These are phyloP conservation scores for Karalla daura DNA, from an alignment of 2,797 vertebrate genomes.

Conservation along the genomic window DNA sequence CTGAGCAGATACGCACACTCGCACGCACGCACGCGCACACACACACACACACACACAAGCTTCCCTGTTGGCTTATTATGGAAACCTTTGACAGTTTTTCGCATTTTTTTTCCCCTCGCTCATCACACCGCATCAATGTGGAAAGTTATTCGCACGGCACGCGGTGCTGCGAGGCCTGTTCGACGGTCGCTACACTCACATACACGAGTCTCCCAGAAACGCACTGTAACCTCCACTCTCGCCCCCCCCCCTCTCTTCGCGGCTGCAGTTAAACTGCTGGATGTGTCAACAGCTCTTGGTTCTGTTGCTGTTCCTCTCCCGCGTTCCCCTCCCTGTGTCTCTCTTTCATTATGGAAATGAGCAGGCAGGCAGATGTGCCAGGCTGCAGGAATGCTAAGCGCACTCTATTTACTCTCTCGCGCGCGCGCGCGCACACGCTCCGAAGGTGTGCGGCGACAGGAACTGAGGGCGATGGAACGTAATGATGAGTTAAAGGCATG, in stretches of 20 bases:
- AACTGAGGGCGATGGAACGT: slow-evolving; percentile 20
- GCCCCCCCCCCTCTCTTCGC: too few species aligned
- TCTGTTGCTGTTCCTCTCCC: slow-evolving; percentile 38
- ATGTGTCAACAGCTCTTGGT: slow-evolving; percentile 57
- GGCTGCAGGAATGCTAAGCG: slow-evolving; percentile 74
- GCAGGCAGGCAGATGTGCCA: slow-evolving; percentile 43
- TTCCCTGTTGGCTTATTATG: slow-evolving; percentile 43
- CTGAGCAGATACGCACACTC: slow-evolving; percentile 30
- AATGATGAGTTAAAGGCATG: slow-evolving; percentile 48
- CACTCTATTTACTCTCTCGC: slow-evolving; percentile 66
- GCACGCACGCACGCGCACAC: neutral
- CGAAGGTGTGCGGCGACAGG: slow-evolving; percentile 44
- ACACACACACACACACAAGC: slow-evolving; percentile 10
- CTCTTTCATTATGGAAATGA: slow-evolving; percentile 79
- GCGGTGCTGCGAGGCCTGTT: slow-evolving; percentile 36
- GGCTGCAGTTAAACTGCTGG: slow-evolving; percentile 54
- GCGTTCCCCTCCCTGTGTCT: slow-evolving; percentile 41
- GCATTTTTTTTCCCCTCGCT: slow-evolving; percentile 26
- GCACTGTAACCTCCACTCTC: slow-evolving; percentile 27
- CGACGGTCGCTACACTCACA: slow-evolving; percentile 7
- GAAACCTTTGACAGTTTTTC: slow-evolving; percentile 57
- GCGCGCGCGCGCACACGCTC: slow-evolving; percentile 50
- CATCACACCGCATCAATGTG: slow-evolving; percentile 11
- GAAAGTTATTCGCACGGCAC: slow-evolving; percentile 20
- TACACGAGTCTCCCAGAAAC: slow-evolving; percentile 22